Evolutionary conservation across 2,113 vertebrate species (phyloP), one percentile per base, ranked within the genome.

Genomic region (Athene cunicularia): DNA sequence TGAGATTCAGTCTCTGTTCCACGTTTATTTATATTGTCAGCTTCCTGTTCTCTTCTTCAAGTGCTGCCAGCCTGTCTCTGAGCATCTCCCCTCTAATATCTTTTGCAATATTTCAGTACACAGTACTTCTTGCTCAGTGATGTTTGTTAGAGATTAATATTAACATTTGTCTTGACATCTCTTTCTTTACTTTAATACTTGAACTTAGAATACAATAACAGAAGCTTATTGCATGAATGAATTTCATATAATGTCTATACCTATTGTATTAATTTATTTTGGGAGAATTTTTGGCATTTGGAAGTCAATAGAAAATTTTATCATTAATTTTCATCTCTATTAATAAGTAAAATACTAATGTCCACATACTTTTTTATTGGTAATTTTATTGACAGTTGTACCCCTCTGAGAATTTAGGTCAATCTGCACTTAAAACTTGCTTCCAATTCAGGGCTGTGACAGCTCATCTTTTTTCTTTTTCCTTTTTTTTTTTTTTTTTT

Each of bases 41-140:
- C 33, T 91, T 94, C 45, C 66, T 85, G 12, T 45, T 76, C 8
- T 82, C 64, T 59, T 75, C 62, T 66, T 71, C 64, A 37, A 63
- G 70, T 39, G 70, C 81, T 93, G 43, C 79, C 45, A 88, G 18
- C 23, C 85, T 91, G 74, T 79, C 56, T 79, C 84, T 82, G 70
- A 68, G 27, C 62, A 35, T 70, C 55, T 86, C 28, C 59, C 12
- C 80, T 83, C 74, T 86, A 45, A 5, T 68, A 33, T 9, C 22
- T 53, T 82, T 62, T 90, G 77, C 72, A 66, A 0, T 88, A 47
- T 47, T 47, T 47, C 45, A 47, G 64, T 94, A 26, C 53, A 35
- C 35, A 8, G 33, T 75, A 8, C 52, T 67, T 73, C 39, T 70
- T 92, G 22, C 41, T 93, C 71, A 76, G 49, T 72, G 66, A n/a